Evolutionary conservation across 2,888 invertebrate species (phyloP), one percentile per base, ranked within the genome.

Genomic region (Acleris holmiana): DNA sequence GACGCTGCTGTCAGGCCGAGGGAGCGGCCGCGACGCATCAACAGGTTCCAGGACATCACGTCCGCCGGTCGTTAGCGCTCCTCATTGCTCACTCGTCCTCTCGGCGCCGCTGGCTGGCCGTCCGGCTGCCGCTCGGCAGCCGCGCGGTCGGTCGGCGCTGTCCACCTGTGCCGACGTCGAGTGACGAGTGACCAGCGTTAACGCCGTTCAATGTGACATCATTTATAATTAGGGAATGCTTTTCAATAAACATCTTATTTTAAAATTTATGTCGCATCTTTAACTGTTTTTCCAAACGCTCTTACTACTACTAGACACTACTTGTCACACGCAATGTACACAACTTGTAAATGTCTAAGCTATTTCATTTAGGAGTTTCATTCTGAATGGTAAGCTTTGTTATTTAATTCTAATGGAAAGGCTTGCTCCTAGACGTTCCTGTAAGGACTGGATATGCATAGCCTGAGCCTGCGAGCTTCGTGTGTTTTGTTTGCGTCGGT

Each of bases 1-100:
- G 92, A 92, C 91, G 90, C 92, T 92, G 92, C 92, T 90, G 76
- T 91, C 91, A 91, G 89, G 91, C 91, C 88, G 91, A 89, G 89
- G 89, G 91, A 90, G 91, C 89, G 89, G 91, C 91, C 89, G 75
- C 85, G 74, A 83, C 86, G 82, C 83, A 35, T 35, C 35, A 35
- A 89, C 91, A 88, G 91, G 91, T 91, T 91, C 72, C 86, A 90
- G 88, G 91, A 91, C 91, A 91, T 89, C 91, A 68, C 74, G 71
- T 70, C 61, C 74, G 74, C 76, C 75, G 76, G 74, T 75, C 75
- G 79, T 79, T 83, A 81, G 71, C 82, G 82, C 78, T 75, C 69
- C 73, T 71, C 73, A 69, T 74, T 71, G 71, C 68, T 71, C 73
- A 71, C 44, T 17, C 35, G 53, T 10, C 55, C 29, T 21, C 23